phyloP scores from a whole-genome alignment of 2,113 vertebrate species.

The Zosterops pallidus region DNA sequence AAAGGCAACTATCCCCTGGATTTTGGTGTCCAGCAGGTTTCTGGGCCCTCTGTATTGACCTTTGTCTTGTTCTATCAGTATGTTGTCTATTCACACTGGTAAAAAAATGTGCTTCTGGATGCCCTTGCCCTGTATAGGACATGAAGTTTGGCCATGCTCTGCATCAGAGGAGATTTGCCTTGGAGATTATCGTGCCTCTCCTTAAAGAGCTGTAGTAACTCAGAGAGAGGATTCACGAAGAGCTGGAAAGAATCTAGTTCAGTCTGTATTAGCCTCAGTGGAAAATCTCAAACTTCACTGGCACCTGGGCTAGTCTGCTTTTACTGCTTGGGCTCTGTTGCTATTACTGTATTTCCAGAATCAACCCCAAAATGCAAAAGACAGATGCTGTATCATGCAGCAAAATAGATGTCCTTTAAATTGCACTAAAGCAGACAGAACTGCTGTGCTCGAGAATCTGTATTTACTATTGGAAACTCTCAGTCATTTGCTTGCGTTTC shows the following conservation, averaged over 20 bases:
- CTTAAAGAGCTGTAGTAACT: background rate
- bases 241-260: background rate
- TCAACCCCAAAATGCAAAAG: background rate
- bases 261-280: background rate
- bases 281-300: background rate
- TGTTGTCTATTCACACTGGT: background rate
- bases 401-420: background rate
- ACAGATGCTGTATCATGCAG: background rate
- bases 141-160: background rate
- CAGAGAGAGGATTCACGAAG: background rate
- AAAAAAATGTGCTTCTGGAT: background rate
- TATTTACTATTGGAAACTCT: background rate
- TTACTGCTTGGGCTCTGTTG: background rate
- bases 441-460: rapidly evolving
- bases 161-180: background rate
- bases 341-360: background rate
- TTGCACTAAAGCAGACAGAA: background rate
- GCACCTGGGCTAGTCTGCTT: background rate
- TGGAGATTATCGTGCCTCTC: background rate
- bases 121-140: background rate
- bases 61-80: background rate
- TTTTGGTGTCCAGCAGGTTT: background rate
- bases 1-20: background rate
- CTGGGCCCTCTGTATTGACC: background rate
- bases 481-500: background rate